Evolutionary conservation across 2,888 invertebrate genomes (phyloP).

Genomic region (Carterocephalus palaemon): DNA sequence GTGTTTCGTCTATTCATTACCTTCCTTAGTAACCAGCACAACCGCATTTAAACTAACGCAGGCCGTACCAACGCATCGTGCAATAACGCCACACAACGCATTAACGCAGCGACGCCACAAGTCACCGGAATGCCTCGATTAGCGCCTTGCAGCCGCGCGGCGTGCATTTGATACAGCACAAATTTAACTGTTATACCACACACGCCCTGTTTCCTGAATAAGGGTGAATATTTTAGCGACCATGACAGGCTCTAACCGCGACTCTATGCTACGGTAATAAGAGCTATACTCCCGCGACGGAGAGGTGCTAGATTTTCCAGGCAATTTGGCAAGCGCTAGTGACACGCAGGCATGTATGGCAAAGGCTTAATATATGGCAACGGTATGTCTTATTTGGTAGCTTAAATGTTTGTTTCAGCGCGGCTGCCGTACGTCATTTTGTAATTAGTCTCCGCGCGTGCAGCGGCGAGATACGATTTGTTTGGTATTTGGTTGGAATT

Average conservation of each 20-base stretch:
- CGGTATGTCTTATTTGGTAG: constrained; percentile 31
- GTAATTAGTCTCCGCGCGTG: constrained; percentile 17
- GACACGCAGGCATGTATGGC: constrained; percentile 39
- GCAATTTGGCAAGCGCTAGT: constrained; percentile 52
- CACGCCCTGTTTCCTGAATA: constrained; percentile 9
- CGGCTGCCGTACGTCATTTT: constrained; percentile 19
- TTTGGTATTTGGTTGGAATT: constrained; percentile 4
- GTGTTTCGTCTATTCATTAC: too few relatives aligned
- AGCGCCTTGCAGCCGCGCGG: constrained; percentile 31
- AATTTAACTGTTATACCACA: constrained; percentile 11
- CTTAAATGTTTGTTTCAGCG: constrained; percentile 22
- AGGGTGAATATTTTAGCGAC: constrained; percentile 8
- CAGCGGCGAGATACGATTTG: background rate
- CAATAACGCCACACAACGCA: constrained; percentile 23
- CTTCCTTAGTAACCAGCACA: too few relatives aligned
- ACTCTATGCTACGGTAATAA: constrained; percentile 5
- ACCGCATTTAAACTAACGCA: constrained; percentile 4
- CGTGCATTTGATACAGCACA: constrained; percentile 24
- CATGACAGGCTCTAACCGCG: constrained; percentile 7
- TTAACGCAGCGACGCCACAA: constrained; percentile 32
- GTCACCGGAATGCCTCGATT: constrained; percentile 33
- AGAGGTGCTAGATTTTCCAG: constrained; percentile 33
- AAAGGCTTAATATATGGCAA: constrained; percentile 25
- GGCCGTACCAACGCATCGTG: background rate
- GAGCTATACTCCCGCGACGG: constrained; percentile 9